phyloP scores from a whole-genome alignment of 1,140 invertebrate species.

The Globodera ellingtonae region DNA sequence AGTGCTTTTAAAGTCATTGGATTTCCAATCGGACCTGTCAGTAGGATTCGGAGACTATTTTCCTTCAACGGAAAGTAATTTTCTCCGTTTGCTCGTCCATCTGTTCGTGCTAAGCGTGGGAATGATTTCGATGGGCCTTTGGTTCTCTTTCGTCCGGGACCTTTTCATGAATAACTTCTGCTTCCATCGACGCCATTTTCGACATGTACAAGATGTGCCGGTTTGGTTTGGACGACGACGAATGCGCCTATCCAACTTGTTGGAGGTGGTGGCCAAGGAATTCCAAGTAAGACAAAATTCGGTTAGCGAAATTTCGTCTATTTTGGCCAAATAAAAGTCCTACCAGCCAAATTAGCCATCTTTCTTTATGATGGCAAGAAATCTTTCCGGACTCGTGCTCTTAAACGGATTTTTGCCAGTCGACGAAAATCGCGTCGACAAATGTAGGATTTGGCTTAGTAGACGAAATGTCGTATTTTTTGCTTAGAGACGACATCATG shows the following conservation, averaged over 20 bases:
- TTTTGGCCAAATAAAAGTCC: neutral
- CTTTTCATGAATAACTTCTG: conserved; percentile 1
- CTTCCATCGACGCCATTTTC: conserved; percentile 18
- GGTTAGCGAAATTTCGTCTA: neutral
- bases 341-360: neutral
- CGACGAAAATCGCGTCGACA: too few relatives aligned
- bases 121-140: conserved; percentile 23
- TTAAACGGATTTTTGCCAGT: too few relatives aligned
- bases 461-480: too few relatives aligned
- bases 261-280: conserved; percentile 22
- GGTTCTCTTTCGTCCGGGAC: conserved; percentile 21
- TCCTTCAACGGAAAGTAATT: conserved; percentile 11
- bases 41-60: conserved; percentile 20
- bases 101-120: conserved; percentile 17
- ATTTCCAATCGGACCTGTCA: neutral
- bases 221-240: conserved; percentile 8
- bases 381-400: too few relatives aligned
- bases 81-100: neutral
- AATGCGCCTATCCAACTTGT: conserved; percentile 29
- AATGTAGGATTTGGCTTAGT: too few relatives aligned
- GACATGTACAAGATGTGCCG: conserved; percentile 8
- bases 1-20: neutral
- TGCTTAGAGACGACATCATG: too few relatives aligned
- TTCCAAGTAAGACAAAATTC: conserved; percentile 9
- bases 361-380: neutral